Evolutionary conservation across 1,140 invertebrate species (phyloP).

Genomic region (Atta colombica): DNA sequence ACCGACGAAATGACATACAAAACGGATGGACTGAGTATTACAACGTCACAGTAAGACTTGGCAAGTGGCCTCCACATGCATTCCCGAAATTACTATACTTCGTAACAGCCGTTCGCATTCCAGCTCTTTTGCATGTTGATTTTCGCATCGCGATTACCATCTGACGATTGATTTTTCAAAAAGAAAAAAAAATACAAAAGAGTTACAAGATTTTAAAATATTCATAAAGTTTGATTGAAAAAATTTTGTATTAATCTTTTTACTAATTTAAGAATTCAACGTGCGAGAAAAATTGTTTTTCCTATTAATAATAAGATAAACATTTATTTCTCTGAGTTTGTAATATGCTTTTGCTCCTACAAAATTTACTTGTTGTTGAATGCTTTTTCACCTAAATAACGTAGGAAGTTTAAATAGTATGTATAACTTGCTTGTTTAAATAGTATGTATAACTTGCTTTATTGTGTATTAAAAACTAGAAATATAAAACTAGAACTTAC

Average conservation of each 20-base stretch:
- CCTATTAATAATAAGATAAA: neutral
- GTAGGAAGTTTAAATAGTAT: neutral
- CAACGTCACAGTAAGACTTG: conserved; percentile 83
- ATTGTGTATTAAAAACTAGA: neutral
- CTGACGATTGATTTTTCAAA: neutral
- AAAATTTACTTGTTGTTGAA: neutral
- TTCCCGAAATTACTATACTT: conserved; percentile 82
- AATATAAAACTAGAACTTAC: neutral
- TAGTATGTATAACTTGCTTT: too few relatives aligned
- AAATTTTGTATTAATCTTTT: neutral
- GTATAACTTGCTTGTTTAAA: neutral
- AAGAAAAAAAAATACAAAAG: neutral
- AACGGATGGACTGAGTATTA: conserved; percentile 71
- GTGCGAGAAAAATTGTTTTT: neutral
- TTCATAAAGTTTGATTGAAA: neutral
- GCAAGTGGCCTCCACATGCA: conserved; percentile 79
- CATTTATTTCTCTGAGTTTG: neutral
- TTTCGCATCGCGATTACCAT: conserved; percentile 45
- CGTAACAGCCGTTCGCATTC: conserved; percentile 83
- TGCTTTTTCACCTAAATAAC: neutral
- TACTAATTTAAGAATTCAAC: neutral
- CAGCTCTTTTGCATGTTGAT: conserved; percentile 68
- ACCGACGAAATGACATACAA: conserved; percentile 61
- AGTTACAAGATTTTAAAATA: neutral
- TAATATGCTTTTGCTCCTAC: neutral